Evolutionary conservation across 2,113 vertebrate genomes (phyloP).

Genomic region (Oophaga pumilio): DNA sequence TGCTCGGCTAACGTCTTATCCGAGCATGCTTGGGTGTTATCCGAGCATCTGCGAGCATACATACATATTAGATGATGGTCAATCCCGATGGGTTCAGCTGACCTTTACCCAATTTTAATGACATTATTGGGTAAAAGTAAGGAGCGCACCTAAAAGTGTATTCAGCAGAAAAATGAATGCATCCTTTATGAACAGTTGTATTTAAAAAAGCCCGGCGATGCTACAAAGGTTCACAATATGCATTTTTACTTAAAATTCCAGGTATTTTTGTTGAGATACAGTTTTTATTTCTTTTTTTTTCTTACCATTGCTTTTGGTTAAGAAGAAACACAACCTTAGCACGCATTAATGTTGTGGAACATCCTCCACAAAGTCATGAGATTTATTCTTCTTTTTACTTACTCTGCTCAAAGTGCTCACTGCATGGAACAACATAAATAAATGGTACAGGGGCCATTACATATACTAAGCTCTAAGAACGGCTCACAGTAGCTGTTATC

Average conservation of each 20-base stretch:
- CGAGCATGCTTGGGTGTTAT: no score
- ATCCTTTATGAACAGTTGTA: neutral
- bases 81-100: no score
- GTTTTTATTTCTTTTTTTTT: neutral
- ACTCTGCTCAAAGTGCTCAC: constrained; percentile 46
- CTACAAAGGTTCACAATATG: neutral
- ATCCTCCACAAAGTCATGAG: constrained; percentile 4
- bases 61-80: no score
- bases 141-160: neutral
- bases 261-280: neutral
- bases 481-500: constrained; percentile 44
- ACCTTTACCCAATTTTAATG: neutral
- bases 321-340: neutral
- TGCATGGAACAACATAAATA: constrained; percentile 50
- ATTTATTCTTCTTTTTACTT: constrained; percentile 51
- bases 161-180: neutral
- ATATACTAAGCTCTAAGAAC: constrained; percentile 44
- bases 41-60: no score
- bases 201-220: neutral
- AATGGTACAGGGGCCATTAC: constrained; percentile 45
- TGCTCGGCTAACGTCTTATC: no score
- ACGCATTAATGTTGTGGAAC: constrained; percentile 11
- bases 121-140: neutral
- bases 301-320: neutral
- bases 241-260: neutral